Percentiles rank a stretch among this genome's conserved stretches.
These are phyloP conservation scores for Gandaritis pyraliata DNA, from an alignment of 2,888 invertebrate species.

Conservation along the genomic window DNA sequence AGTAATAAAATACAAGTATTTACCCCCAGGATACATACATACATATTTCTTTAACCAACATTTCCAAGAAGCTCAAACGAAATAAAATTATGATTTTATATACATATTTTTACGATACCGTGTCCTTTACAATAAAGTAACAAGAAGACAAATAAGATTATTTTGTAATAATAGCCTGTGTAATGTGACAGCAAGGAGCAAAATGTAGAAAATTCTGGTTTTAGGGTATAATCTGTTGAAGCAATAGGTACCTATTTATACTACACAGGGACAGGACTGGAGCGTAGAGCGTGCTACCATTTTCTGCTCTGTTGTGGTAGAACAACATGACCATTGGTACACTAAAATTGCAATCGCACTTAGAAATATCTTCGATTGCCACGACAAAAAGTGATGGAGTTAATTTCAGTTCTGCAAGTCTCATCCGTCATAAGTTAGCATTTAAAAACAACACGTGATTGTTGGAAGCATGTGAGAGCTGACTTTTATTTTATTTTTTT, in stretches of 20 bases:
- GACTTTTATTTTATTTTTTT: no score
- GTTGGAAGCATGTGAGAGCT: no score
- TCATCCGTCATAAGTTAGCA: no score
- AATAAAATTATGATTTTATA: not conserved
- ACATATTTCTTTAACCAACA: not conserved
- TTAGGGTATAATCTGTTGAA: slow-evolving; percentile 55
- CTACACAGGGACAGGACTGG: slow-evolving; percentile 5
- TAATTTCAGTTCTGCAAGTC: no score
- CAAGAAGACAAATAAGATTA: slow-evolving; percentile 41
- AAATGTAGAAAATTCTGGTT: slow-evolving; percentile 59
- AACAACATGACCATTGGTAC: no score
- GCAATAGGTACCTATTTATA: not conserved
- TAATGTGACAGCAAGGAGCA: slow-evolving; percentile 53
- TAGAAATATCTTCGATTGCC: no score
- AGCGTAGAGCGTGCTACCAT: not conserved
- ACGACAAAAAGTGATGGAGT: no score
- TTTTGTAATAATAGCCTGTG: slow-evolving; percentile 47
- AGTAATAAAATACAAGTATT: not conserved
- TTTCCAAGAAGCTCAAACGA: not conserved
- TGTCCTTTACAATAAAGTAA: slow-evolving; percentile 33
- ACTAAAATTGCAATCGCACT: no score
- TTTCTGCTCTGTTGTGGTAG: no score
- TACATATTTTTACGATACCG: slow-evolving; percentile 9
- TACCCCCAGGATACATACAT: no score
- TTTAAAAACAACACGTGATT: no score